Percentiles rank a stretch among this genome's conserved stretches.
phyloP scores from a whole-genome alignment of 2,888 invertebrate genomes.

The Dinocampus coccinellae region DNA sequence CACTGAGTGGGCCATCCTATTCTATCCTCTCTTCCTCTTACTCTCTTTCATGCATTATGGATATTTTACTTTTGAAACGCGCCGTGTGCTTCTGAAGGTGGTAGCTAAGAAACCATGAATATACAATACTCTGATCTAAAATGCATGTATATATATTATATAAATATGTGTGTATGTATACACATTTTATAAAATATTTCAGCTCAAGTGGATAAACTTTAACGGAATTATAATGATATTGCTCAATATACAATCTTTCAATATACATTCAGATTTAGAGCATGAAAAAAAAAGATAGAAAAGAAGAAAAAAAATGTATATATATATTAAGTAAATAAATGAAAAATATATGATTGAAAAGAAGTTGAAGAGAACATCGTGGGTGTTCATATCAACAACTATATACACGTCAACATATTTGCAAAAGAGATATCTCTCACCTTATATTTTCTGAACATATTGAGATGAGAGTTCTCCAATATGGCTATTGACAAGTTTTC shows the following conservation, averaged over 20 bases:
- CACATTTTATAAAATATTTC: conserved; percentile 38
- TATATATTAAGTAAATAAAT: background rate
- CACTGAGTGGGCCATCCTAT: background rate
- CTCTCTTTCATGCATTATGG: conserved; percentile 65
- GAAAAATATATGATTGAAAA: background rate
- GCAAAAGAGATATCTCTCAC: background rate
- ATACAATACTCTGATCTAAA: conserved; percentile 63
- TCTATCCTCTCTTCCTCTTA: too few species aligned
- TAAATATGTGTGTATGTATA: too few species aligned
- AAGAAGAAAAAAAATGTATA: background rate
- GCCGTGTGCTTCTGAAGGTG: conserved; percentile 51
- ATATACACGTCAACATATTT: background rate
- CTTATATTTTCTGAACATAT: background rate
- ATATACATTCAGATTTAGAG: background rate
- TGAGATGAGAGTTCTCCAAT: background rate
- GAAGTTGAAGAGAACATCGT: background rate
- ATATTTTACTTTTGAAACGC: conserved; percentile 63
- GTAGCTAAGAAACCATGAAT: conserved; percentile 68
- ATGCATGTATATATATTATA: conserved; percentile 32
- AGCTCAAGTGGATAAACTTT: conserved; percentile 64
- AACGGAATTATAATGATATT: conserved; percentile 38
- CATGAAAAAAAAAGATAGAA: background rate
- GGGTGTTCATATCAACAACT: background rate
- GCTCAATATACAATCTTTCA: background rate
- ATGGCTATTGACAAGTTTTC: conserved; percentile 9